Base-by-base conservation (phyloP, 2,888 invertebrate species). In the Stegana nigrithorax region DNA sequence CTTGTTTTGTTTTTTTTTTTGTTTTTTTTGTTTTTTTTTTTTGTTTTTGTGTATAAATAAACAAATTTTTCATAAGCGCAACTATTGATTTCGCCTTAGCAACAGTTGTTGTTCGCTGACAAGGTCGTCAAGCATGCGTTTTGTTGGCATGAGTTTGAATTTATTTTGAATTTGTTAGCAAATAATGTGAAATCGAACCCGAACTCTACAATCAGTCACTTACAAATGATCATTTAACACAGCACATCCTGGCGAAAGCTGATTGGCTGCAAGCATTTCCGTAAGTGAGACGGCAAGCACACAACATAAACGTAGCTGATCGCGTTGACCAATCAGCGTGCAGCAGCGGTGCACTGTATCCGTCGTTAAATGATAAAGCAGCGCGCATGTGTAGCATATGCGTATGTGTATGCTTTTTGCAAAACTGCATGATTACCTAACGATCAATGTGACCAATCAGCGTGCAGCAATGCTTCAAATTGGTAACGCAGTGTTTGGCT, bases 71-170 rank as follows among this genome's bases (percentile, higher is more conserved):
- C 23, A 47, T 21, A 47, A 12, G 19, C 8, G 17, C 21, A 21
- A 21, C 21, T 47, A 47, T 23, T 23, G 47, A 47, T 10, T 47
- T 47, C 23, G 42, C 47, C 47, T 47, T 47, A 47, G 47, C 47
- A 47, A 47, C 47, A 47, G 23, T 47, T 47, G 47, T 47, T 8
- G 17, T n/a, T n/a, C 0, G 32, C 32, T n/a, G 6, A 17, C n/a
- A 39, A 42, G 42, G n/a, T 17, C 14, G n/a, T 6, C 14, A n/a
- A 42, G 6, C 12, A 42, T 14, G 17, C 14, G n/a, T n/a, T n/a
- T n/a, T n/a, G n/a, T n/a, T n/a, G n/a, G n/a, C n/a, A n/a, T 2
- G 14, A 2, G 6, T 32, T 32, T 42, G 42, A 42, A 42, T 42
- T 42, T n/a, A 47, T 47, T 44, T 36, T 36, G 10, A 36, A 36